These are phyloP conservation scores for Callospermophilus lateralis DNA, from an alignment of 2,113 vertebrate genomes.

Conservation along the genomic window DNA sequence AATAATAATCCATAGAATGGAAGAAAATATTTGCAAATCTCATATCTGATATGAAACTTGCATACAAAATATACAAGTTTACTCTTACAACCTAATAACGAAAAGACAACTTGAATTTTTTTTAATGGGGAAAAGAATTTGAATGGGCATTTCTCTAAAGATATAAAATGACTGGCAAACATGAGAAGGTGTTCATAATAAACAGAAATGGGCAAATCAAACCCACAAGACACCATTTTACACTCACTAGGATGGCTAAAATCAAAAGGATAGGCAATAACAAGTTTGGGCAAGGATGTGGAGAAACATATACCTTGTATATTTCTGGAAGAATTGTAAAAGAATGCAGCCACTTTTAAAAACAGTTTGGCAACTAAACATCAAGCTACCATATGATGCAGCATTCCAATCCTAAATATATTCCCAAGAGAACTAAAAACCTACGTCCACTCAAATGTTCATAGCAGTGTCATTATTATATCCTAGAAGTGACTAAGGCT, in stretches of 20 bases:
- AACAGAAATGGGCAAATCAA: conserved; percentile 13
- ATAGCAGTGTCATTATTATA: not conserved
- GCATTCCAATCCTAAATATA: not conserved
- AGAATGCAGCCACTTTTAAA: not conserved
- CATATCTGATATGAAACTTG: not conserved
- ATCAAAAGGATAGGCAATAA: not conserved
- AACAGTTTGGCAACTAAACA: not conserved
- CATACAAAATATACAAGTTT: not conserved
- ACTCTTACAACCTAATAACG: not conserved
- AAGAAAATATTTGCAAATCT: not conserved
- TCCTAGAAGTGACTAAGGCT: not conserved
- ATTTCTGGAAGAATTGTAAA: not conserved
- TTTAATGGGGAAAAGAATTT: not conserved
- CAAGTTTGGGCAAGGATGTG: not conserved
- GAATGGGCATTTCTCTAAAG: conserved; percentile 6
- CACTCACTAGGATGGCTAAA: not conserved
- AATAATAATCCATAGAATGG: not conserved
- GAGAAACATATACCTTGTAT: not conserved
- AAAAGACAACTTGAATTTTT: not conserved
- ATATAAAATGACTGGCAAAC: not conserved
- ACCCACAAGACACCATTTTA: not conserved
- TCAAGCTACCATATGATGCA: not conserved
- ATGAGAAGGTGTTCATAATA: not conserved
- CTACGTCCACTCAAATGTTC: not conserved
- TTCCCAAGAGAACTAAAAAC: not conserved